A percentile compares a stretch with the other conserved stretches of the same genome.
These are phyloP conservation scores for Mythimna albipuncta DNA, from an alignment of 2,888 invertebrate species.

Conservation along the genomic window DNA sequence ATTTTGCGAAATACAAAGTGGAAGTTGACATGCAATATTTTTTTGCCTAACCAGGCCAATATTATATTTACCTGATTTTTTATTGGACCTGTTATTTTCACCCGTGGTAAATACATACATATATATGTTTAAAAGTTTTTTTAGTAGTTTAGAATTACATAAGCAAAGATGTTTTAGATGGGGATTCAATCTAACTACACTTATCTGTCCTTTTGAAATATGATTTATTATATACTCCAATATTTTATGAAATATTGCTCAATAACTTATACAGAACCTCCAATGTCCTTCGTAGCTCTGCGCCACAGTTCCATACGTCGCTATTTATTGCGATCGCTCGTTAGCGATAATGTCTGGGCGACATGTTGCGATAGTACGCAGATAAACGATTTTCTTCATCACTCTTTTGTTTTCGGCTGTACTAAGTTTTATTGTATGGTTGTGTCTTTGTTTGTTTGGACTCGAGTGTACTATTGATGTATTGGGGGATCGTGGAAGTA, in stretches of 20 bases:
- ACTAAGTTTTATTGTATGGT: constrained; percentile 65
- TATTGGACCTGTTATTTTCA: too few species aligned
- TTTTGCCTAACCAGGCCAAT: not conserved
- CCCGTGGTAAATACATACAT: too few species aligned
- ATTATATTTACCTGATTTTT: too few species aligned
- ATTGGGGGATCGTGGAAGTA: not conserved
- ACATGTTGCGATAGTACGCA: constrained; percentile 75
- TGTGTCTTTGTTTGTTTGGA: constrained; percentile 48
- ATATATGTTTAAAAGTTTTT: too few species aligned
- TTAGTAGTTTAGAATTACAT: too few species aligned
- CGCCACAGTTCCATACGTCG: constrained; percentile 60
- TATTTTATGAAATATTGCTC: not conserved
- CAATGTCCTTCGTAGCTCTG: constrained; percentile 38
- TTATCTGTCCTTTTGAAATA: too few species aligned
- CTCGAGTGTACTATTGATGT: constrained; percentile 38
- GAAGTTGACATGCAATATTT: not conserved
- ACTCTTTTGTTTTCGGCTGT: constrained; percentile 63
- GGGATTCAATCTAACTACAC: too few species aligned
- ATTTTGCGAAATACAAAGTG: not conserved
- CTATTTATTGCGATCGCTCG: constrained; percentile 79
- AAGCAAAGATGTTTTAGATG: too few species aligned
- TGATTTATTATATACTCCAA: not conserved
- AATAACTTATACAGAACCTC: not conserved
- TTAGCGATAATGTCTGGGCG: constrained; percentile 79
- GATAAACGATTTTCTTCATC: constrained; percentile 68